phyloP scores from a whole-genome alignment of 2,113 vertebrate species.

The Bettongia penicillata region DNA sequence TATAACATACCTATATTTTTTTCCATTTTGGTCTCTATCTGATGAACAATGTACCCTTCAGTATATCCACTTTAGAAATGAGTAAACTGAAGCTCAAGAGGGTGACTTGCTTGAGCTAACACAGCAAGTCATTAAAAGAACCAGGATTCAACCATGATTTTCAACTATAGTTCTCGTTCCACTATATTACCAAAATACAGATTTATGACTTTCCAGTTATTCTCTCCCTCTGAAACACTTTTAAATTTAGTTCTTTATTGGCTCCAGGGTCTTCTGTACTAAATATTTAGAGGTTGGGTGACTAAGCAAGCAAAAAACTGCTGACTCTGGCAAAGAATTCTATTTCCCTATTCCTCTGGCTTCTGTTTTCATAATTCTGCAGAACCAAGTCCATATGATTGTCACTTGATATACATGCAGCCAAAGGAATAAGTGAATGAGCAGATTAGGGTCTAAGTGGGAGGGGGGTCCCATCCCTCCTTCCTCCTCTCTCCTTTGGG shows the following conservation, averaged over 20 bases:
- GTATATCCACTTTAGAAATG: neutral
- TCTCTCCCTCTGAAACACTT: neutral
- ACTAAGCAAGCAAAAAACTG: neutral
- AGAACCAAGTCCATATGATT: neutral
- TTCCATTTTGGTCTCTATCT: neutral
- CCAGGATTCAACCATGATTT: neutral
- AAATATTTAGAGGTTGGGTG: neutral
- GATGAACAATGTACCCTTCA: neutral
- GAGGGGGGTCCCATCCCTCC: neutral
- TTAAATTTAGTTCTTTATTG: neutral
- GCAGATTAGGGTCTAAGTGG: neutral
- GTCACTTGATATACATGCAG: neutral
- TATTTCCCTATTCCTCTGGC: neutral
- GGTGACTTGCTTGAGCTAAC: neutral
- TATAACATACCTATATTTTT: neutral
- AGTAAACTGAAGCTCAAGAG: neutral
- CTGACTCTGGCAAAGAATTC: neutral
- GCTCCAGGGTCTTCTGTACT: neutral
- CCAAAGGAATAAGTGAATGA: neutral
- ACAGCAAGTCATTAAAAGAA: neutral
- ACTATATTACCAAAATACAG: neutral
- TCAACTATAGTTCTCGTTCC: neutral
- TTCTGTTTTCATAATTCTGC: neutral
- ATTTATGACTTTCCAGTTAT: conserved; percentile 30
- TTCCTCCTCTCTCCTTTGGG: neutral